Evolutionary conservation across 2,888 invertebrate genomes (phyloP), one percentile per base, ranked within the genome.

Genomic region (Drosophila infuscata): DNA sequence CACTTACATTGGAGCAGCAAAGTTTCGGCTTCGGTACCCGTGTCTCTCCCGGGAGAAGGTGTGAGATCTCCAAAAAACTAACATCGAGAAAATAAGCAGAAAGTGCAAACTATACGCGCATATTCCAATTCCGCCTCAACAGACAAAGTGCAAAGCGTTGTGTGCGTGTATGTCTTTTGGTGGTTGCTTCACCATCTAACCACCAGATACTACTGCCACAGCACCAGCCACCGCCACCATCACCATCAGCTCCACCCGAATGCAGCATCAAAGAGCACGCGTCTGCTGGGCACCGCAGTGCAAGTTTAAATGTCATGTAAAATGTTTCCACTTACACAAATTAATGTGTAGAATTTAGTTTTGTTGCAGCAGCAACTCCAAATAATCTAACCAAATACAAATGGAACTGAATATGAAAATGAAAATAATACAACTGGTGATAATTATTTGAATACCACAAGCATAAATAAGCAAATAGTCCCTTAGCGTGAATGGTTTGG

Each of bases 321-420:
- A 88, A 88, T 85, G 89, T 85, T 88, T 89, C 85, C 87, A 88
- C 89, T 88, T 88, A 88, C 89, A 89, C 89, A 88, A 88, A 88
- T 88, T 88, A 88, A 89, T 88, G 89, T 89, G 88, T 85, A 80
- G 76, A 88, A 88, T 83, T 83, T 88, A 80, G 84, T 88, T 89
- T 89, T 72, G 82, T 79, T 80, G 66, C 82, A 63, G 68, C 71
- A 65, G 15, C 25, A 46, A 46, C 8, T 15, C 25, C 25, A 46
- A 15, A 74, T 75, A 77, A 75, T 71, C 59, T 68, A 77, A 79
- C 48, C 72, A 64, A 71, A 56, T 41, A 66, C 1, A 30, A 33
- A 11, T 60, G 11, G 4, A 52, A 43, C 69, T 43, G 60, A 15
- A 41, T 48, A 52, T 30, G 70, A 7, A 36, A 43, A 43, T 30